Conservation (phyloP, 2,113 vertebrate genomes). For the Rhea pennata region DNA sequence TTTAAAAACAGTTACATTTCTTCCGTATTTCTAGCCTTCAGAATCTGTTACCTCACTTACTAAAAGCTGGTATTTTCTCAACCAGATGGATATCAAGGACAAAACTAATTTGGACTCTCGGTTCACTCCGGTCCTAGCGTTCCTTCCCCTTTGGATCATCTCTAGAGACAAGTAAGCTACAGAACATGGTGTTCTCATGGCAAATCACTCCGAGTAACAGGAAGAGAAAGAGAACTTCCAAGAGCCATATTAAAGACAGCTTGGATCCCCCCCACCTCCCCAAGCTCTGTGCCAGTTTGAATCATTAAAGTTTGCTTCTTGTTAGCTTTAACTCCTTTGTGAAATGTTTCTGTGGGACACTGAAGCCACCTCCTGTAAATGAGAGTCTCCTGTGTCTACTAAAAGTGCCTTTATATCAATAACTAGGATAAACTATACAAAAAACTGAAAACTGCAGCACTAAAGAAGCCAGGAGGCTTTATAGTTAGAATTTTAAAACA, state of each 20-base stretch:
- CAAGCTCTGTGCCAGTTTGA: background rate
- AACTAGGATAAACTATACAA: background rate
- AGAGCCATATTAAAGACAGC: background rate
- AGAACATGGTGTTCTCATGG: background rate
- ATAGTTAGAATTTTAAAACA: background rate
- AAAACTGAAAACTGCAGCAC: background rate
- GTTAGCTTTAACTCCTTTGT: slow-evolving; percentile 12
- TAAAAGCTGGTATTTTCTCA: slow-evolving; percentile 2
- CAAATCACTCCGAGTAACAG: background rate
- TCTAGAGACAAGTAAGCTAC: slow-evolving; percentile 23
- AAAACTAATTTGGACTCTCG: slow-evolving; percentile 2
- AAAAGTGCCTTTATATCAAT: background rate
- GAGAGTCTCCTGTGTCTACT: background rate
- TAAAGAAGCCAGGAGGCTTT: background rate
- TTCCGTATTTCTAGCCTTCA: slow-evolving; percentile 17
- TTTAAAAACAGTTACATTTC: slow-evolving; percentile 27
- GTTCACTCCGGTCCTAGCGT: background rate
- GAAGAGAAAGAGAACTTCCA: background rate
- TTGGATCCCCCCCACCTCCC: no score
- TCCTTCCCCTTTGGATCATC: background rate
- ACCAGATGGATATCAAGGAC: background rate
- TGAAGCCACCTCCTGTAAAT: background rate
- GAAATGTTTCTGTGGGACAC: background rate
- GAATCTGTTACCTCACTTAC: background rate
- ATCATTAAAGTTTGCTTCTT: background rate